Evolutionary conservation across 2,113 vertebrate genomes (phyloP).

Genomic region (Tretioscincus oriximinensis): DNA sequence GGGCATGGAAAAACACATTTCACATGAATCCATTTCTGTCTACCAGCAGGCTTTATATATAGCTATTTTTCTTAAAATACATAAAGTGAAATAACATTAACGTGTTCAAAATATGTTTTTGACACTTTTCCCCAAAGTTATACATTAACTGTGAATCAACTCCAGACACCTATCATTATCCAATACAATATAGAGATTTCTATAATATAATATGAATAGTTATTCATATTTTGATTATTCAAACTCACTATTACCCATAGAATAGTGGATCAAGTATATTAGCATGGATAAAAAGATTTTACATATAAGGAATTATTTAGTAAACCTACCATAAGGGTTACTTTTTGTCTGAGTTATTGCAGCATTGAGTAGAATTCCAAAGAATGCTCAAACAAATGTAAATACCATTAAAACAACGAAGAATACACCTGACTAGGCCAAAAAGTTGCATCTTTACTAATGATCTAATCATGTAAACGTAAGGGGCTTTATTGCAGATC

Average conservation of each 20-base stretch:
- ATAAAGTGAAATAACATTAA: neutral
- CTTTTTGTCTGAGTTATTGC: neutral
- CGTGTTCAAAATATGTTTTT: neutral
- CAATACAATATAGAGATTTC: too few relatives aligned
- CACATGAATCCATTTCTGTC: neutral
- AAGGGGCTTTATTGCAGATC: too few relatives aligned
- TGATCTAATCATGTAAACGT: too few relatives aligned
- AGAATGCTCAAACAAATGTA: neutral
- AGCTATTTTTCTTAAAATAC: neutral
- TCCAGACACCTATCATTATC: neutral
- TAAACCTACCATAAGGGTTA: neutral
- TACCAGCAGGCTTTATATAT: neutral
- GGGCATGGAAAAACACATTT: neutral
- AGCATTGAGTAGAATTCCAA: neutral
- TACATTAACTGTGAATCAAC: neutral
- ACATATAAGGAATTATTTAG: neutral
- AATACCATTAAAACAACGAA: neutral
- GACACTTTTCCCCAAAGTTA: neutral
- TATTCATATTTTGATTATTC: neutral
- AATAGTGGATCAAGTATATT: neutral
- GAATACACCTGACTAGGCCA: neutral
- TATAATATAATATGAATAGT: neutral
- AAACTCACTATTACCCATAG: neutral
- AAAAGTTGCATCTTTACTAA: too few relatives aligned
- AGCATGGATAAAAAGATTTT: neutral